Evolutionary conservation across 2,888 invertebrate genomes (phyloP).

Genomic region (Standfussiana lucernea): DNA sequence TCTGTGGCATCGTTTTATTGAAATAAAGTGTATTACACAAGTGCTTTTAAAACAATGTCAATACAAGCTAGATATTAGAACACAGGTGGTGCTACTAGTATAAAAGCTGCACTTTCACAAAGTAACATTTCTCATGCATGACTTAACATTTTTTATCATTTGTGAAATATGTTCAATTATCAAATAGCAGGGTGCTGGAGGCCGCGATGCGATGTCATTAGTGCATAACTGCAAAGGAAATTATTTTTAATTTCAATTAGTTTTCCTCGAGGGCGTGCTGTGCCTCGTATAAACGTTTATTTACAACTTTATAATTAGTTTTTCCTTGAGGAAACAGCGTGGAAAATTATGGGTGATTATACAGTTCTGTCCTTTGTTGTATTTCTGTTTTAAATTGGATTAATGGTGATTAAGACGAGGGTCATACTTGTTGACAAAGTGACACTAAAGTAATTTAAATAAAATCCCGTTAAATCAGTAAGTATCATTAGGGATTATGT

Average conservation of each 20-base stretch:
- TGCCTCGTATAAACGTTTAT: slow-evolving; percentile 39
- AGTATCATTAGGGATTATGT: background rate
- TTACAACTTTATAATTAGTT: slow-evolving; percentile 39
- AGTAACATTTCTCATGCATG: slow-evolving; percentile 18
- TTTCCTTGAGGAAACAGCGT: slow-evolving; percentile 39
- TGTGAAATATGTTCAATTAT: slow-evolving; percentile 47
- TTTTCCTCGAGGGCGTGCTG: slow-evolving; percentile 27
- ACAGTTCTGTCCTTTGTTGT: slow-evolving; percentile 1
- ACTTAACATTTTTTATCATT: slow-evolving; percentile 14
- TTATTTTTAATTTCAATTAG: slow-evolving; percentile 57
- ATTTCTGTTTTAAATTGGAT: slow-evolving; percentile 15
- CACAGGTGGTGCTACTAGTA: background rate
- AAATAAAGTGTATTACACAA: background rate
- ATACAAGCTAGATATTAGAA: slow-evolving; percentile 1
- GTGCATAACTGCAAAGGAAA: slow-evolving; percentile 15
- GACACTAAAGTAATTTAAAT: background rate
- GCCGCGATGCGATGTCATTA: slow-evolving; percentile 37
- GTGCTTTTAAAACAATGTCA: background rate
- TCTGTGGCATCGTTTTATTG: background rate
- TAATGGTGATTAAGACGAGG: background rate
- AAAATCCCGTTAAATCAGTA: background rate
- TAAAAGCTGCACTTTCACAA: slow-evolving; percentile 12
- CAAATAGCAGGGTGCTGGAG: background rate
- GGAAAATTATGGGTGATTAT: slow-evolving; percentile 40
- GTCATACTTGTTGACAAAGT: background rate